A percentile compares a stretch with the other conserved stretches of the same genome.
phyloP scores from a whole-genome alignment of 2,797 vertebrate species.

The Hydrophis major region DNA sequence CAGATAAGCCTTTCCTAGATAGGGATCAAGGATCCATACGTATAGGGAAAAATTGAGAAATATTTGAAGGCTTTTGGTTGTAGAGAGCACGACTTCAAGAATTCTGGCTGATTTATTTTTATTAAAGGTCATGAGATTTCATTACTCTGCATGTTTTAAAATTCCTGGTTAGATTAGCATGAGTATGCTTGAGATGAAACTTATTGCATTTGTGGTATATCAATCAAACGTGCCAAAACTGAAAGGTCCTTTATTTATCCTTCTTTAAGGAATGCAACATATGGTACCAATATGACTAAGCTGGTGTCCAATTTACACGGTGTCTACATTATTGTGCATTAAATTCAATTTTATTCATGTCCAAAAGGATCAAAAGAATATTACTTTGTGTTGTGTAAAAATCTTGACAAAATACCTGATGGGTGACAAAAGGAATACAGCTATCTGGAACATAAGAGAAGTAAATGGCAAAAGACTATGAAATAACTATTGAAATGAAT shows the following conservation, averaged over 20 bases:
- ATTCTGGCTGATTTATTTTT: not conserved
- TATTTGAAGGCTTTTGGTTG: not conserved
- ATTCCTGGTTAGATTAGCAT: not conserved
- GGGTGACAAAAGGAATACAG: not conserved
- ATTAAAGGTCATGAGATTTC: not conserved
- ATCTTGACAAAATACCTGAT: not conserved
- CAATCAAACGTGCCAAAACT: not conserved
- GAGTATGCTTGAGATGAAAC: not conserved
- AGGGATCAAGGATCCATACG: not conserved
- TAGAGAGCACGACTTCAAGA: not conserved
- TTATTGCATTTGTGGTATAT: not conserved
- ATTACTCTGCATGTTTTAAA: not conserved
- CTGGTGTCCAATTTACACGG: not conserved
- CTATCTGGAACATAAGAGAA: not conserved
- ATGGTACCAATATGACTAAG: not conserved
- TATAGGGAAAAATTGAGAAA: not conserved
- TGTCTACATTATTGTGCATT: not conserved
- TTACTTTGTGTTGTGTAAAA: not conserved
- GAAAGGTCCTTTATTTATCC: not conserved
- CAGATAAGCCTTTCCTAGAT: not conserved
- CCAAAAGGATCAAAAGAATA: not conserved
- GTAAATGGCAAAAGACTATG: not conserved
- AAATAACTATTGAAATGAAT: not conserved
- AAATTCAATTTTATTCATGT: not conserved
- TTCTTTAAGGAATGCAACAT: not conserved